Evolutionary conservation across 2,888 invertebrate genomes (phyloP), one percentile per base, ranked within the genome.

Genomic region (Siphonodentalium dalli): DNA sequence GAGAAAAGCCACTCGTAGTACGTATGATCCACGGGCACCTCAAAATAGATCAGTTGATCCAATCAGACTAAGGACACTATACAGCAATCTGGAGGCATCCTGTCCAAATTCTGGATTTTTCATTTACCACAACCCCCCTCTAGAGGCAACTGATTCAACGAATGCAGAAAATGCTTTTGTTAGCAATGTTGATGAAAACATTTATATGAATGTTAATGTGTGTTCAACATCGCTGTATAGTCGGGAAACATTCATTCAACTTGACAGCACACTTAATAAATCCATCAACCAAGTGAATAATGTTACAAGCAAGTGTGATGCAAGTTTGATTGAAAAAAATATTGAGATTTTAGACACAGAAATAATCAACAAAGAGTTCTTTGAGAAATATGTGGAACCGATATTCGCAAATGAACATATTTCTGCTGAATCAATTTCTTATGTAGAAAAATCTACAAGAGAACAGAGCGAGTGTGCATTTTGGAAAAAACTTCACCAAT

Each of bases 21-120:
- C 15, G 3, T 53, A 39, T 49, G 50, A 58, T 13, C 58, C 58
- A 11, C 37, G 54, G 1, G 54, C 51, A 28, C 50, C 54, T 11
- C 38, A 37, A n/a, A 44, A 58, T 38, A 23, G 39, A 27, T 35
- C 18, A 15, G 3, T 38, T 2, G 46, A 58, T 26, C 6, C 35
- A n/a, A 35, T 31, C 23, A 51, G 38, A 15, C 24, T 54, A 3
- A 9, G 6, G 8, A 47, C 21, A 1, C 24, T 48, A 2, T 43
- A 52, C 15, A 26, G 37, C 7, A 28, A 42, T n/a, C 42, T 56
- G 26, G 43, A 42, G 15, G 26, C 43, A 11, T 46, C 43, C 43
- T 18, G 42, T 11, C 56, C 51, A 31, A 28, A 31, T n/a, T 51
- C 47, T 28, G 42, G 42, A 13, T 47, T 56, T 37, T 56, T 56